Base-by-base conservation (phyloP, 64 coral and sea anemone species). In the Catalaphyllia jardinei region DNA sequence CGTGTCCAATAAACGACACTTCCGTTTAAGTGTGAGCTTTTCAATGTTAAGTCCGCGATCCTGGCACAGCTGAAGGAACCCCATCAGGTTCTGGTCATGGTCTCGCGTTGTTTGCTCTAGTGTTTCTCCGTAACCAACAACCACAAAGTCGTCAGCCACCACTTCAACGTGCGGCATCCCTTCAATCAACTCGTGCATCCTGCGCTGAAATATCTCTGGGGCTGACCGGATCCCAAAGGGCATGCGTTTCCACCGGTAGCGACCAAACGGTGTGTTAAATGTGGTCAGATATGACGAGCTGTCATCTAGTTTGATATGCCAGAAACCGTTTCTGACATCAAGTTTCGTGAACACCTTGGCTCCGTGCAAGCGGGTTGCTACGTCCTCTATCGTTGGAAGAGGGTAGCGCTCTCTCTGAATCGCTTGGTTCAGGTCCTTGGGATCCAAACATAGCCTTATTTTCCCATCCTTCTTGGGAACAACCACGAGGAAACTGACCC, bases 21-120 rank as follows among this genome's bases (percentile, higher is more conserved):
- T 87, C 4, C 7, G 27, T 33, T 59, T 38, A 17, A 89, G 74
- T 19, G 39, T 79, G 6, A 89, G 18, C 87, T 79, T 89, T 25
- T 89, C 75, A 2, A 30, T 35, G 60, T 89, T 89, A 1, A 89
- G 52, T 29, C 8, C 75, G n/a, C n/a, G n/a, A n/a, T n/a, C n/a
- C n/a, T n/a, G n/a, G n/a, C n/a, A n/a, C n/a, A n/a, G n/a, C n/a
- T n/a, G n/a, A n/a, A n/a, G n/a, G n/a, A n/a, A n/a, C n/a, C n/a
- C n/a, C n/a, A n/a, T n/a, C n/a, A n/a, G 86, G n/a, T 72, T 73
- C 52, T 87, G 52, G 86, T 87, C 86, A 31, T 87, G 86, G 72
- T 87, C 86, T 30, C n/a, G 18, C 3, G 24, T 76, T n/a, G 74
- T n/a, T 38, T 83, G 57, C 57, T 31, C 22, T 12, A 17, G 54